Conservation (phyloP, 2,113 vertebrate genomes). For the Pycnonotus jocosus region DNA sequence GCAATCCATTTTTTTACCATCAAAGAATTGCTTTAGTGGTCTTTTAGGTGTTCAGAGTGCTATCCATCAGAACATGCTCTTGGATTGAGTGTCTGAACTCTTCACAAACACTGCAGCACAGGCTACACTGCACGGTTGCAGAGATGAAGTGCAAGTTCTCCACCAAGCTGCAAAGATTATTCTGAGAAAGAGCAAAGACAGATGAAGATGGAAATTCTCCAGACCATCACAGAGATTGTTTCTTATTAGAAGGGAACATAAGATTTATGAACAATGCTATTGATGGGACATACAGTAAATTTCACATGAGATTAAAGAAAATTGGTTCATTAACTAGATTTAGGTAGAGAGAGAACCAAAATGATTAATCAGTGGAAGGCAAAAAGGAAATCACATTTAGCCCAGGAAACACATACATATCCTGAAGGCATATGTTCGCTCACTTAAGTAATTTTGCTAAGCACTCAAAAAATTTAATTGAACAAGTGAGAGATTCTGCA, state of each 20-base stretch:
- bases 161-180: background rate
- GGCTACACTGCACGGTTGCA: background rate
- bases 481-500: background rate
- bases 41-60: background rate
- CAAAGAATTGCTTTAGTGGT: background rate
- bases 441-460: constrained; percentile 4
- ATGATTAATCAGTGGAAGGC: constrained; percentile 4
- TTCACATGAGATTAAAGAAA: constrained; percentile 20
- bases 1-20: background rate
- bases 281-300: background rate
- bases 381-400: constrained; percentile 18
- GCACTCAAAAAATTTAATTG: background rate
- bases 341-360: constrained; percentile 6
- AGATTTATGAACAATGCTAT: background rate
- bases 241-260: background rate
- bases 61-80: background rate
- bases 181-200: background rate
- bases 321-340: constrained; percentile 15
- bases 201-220: background rate
- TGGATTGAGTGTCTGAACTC: background rate
- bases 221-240: background rate
- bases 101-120: background rate
- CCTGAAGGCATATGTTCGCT: background rate
- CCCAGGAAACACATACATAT: background rate
- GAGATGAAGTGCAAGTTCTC: background rate